A percentile compares a stretch with the other conserved stretches of the same genome.
These are phyloP conservation scores for Palythoa grandiflora DNA, from an alignment of 92 coral and sea anemone species.

Conservation along the genomic window DNA sequence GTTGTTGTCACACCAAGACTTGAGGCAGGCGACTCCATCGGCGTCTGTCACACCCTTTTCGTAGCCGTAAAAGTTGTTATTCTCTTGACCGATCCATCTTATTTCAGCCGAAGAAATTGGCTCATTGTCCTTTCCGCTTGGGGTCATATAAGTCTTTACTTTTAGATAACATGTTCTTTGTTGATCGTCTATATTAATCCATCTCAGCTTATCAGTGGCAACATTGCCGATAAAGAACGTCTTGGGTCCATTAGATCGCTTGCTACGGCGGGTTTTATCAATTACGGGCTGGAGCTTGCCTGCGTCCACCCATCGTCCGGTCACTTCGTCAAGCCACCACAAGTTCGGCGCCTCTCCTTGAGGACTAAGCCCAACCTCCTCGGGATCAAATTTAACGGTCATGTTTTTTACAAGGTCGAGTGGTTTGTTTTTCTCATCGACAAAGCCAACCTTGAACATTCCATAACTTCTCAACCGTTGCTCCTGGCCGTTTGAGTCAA, in stretches of 20 bases:
- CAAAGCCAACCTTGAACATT: constrained; percentile 61
- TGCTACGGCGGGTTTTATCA: constrained; percentile 35
- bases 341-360: constrained; percentile 42
- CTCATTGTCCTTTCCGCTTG: not conserved
- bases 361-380: constrained; percentile 48
- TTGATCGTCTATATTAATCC: constrained; percentile 33
- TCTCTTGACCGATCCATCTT: constrained; percentile 32
- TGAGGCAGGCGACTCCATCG: constrained; percentile 27
- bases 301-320: constrained; percentile 73
- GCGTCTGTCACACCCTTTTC: constrained; percentile 14
- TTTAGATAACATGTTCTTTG: constrained; percentile 30
- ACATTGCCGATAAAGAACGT: constrained; percentile 32
- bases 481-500: constrained; percentile 64
- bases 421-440: constrained; percentile 50
- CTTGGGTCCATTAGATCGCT: constrained; percentile 11
- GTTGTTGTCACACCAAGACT: constrained; percentile 51
- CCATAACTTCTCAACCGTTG: constrained; percentile 70
- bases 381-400: constrained; percentile 58
- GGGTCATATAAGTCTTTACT: not conserved
- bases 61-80: constrained; percentile 47
- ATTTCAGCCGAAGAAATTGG: constrained; percentile 12
- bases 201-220: constrained; percentile 37
- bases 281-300: constrained; percentile 34
- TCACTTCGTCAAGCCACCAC: constrained; percentile 72
- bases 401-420: constrained; percentile 54